Base-by-base conservation (phyloP, 2,113 vertebrate species). In the Cheirogaleus medius region DNA sequence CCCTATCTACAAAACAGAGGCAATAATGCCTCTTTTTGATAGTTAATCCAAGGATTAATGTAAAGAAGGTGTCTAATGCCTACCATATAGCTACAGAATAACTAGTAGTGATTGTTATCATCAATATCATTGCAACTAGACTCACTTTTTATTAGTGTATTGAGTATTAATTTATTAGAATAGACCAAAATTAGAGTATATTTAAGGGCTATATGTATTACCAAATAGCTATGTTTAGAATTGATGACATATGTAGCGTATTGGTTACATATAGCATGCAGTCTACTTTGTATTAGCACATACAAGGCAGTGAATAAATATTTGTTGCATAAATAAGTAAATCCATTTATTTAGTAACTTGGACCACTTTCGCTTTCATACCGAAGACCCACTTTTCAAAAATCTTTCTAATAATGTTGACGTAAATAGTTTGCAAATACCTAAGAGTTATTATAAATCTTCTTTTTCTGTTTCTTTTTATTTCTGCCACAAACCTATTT, bases 281-380 rank as follows among this genome's bases (percentile, higher is more conserved):
- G 15, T 68, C 44, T 74, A 56, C n/a, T 92, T 69, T 81, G 47
- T 34, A 32, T 88, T 39, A 47, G 49, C 23, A 64, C 32, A 29
- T 11, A 63, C 27, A 29, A 63, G 60, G 25, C 27, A 27, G 4
- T 29, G 27, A 63, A 66, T 34, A 66, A 66, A 66, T 27, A 68
- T 94, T n/a, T 52, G n/a, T 81, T 68, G 56, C 68, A 90, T 58
- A 27, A 47, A 92, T 77, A 92, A 93, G 76, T 17, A 11, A 87
- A 54, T n/a, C 54, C 68, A 90, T 95, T 96, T 90, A 89, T 60
- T 78, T 63, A 74, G 42, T 37, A 44, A 74, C 49, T 80, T 63
- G 21, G 44, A 29, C 66, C 73, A 69, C 32, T 80, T 93, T 86
- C 81, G 87, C 69, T 93, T 44, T 76, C 17, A 27, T 27, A 81